phyloP scores from a whole-genome alignment of 2,113 vertebrate species.

The Epinephelus moara region DNA sequence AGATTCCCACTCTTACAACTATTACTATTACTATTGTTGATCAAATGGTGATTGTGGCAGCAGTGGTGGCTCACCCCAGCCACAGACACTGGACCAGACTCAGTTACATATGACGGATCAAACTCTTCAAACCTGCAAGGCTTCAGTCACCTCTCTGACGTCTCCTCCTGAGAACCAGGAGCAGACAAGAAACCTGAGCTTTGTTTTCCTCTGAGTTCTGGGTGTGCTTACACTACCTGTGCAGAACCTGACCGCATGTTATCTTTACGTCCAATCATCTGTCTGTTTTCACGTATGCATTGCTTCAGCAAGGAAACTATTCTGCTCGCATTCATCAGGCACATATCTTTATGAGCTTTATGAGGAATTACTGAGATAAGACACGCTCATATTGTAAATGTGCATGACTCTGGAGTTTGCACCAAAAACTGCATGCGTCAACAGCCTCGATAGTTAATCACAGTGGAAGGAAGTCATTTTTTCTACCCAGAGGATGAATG shows the following conservation, averaged over 20 bases:
- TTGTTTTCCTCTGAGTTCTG: conserved; percentile 61
- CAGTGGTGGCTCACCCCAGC: background rate
- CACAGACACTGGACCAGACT: conserved; percentile 6
- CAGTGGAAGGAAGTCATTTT: conserved; percentile 25
- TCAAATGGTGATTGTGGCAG: background rate
- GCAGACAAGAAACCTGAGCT: conserved; percentile 65
- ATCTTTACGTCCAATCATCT: conserved; percentile 68
- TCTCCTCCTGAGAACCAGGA: conserved; percentile 36
- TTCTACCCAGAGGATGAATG: conserved; percentile 24
- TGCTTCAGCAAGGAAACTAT: conserved; percentile 69
- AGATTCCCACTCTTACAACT: background rate
- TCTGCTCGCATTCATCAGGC: conserved; percentile 60
- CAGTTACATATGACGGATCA: background rate
- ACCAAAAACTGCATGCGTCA: conserved; percentile 41
- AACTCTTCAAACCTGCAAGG: background rate
- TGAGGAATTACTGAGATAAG: conserved; percentile 70
- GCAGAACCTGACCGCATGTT: conserved; percentile 54
- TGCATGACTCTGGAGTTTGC: conserved; percentile 66
- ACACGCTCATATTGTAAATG: conserved; percentile 57
- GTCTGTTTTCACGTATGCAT: conserved; percentile 43
- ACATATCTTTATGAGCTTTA: conserved; percentile 68
- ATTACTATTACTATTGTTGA: background rate
- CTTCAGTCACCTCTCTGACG: conserved; percentile 5
- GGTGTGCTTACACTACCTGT: conserved; percentile 66
- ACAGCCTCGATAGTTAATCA: conserved; percentile 45